Evolutionary conservation across 2,888 invertebrate species (phyloP), one percentile per base, ranked within the genome.

Genomic region (Ernsta delagoae): DNA sequence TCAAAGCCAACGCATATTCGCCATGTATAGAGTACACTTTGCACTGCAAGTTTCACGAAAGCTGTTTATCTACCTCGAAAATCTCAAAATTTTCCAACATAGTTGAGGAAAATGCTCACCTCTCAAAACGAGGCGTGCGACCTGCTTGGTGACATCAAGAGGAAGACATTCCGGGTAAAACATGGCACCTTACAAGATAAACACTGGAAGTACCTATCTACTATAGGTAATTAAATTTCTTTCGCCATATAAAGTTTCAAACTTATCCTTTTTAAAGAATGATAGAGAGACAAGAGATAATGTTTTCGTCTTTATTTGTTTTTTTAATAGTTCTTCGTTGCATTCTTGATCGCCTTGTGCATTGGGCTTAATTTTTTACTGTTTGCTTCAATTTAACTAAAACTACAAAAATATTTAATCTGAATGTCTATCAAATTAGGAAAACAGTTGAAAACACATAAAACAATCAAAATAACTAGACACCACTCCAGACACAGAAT

Each of bases 151-250:
- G 63, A 56, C 54, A 64, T 41, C 54, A 16, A 43, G 41, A 64
- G 63, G 54, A 64, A 64, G 54, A 43, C 50, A 63, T 54, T 41
- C 11, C n/a, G 41, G 63, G 31, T 63, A 54, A 41, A 63, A 63
- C 63, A 63, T 54, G 63, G 39, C 50, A 5, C 36, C 53, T 39
- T 48, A 50, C 50, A 31, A 61, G 57, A 61, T 50, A 61, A 12
- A 36, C 12, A 36, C 16, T n/a, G 36, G 16, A 16, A 16, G 16
- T 16, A 16, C 16, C 16, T 16, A 16, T 16, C 48, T 12, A 12
- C 12, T 16, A 4, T 16, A 16, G 0, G 11, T 16, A 11, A 50
- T 50, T 50, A 50, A 50, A 48, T 50, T 50, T 50, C 7, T 50
- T 50, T 16, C 8, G 12, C 2, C n/a, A 6, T 12, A 12, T 0